Evolutionary conservation across 2,888 invertebrate genomes (phyloP).

Genomic region (Galerucella calmariensis): DNA sequence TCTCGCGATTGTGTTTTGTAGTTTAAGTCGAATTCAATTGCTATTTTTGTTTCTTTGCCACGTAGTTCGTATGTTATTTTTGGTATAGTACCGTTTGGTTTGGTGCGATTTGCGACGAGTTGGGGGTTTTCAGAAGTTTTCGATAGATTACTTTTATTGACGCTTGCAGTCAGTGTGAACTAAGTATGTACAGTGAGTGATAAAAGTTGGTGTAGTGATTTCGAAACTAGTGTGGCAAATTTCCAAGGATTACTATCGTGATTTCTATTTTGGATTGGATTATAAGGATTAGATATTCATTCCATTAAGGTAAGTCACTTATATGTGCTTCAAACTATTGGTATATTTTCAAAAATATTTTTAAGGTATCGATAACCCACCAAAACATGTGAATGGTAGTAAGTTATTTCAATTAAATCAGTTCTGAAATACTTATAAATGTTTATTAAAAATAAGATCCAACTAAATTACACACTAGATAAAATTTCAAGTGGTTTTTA

Average conservation of each 20-base stretch:
- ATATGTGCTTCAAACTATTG: not conserved
- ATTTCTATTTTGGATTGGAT: conserved; percentile 34
- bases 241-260: conserved; percentile 32
- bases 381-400: too few relatives aligned
- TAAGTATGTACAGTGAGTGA: conserved; percentile 24
- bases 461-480: too few relatives aligned
- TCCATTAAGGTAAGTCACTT: conserved; percentile 32
- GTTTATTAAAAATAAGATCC: too few relatives aligned
- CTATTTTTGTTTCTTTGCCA: conserved; percentile 56
- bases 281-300: conserved; percentile 32
- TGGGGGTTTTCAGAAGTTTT: conserved; percentile 33
- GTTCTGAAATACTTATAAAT: too few relatives aligned
- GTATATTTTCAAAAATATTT: too few relatives aligned
- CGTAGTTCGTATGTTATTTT: conserved; percentile 54
- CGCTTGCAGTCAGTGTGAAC: conserved; percentile 24
- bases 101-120: conserved; percentile 41
- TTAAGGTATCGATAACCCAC: too few relatives aligned
- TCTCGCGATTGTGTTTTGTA: conserved; percentile 53
- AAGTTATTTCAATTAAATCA: too few relatives aligned
- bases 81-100: conserved; percentile 50
- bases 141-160: conserved; percentile 9
- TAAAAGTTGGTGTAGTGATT: conserved; percentile 21
- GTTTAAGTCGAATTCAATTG: conserved; percentile 39
- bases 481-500: too few relatives aligned
- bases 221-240: conserved; percentile 30